Base-by-base conservation (phyloP, 35 echinoderm and acorn worm species). In the Strongylocentrotus purpuratus region DNA sequence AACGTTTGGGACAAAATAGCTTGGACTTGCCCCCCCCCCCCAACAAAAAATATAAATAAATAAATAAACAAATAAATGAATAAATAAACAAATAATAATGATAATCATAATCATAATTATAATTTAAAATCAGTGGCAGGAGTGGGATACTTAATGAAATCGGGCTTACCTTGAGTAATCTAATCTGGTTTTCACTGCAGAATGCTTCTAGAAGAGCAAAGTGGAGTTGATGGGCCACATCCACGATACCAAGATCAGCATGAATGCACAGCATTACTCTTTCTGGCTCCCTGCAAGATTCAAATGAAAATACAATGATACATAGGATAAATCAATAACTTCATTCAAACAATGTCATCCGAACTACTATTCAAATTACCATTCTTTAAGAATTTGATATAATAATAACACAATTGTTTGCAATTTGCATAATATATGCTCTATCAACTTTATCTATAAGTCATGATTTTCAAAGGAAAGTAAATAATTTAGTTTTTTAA, bases 121-220 rank as follows among this genome's bases (percentile, higher is more conserved):
- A 55, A 14, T 14, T 1, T 55, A 1, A 55, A 55, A 59, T 9
- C 35, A 59, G 25, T 46, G 18, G 9, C 87, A 89, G 18, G 87
- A 94, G 46, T 58, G 18, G 13, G 18, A 32, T 31, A 25, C 0
- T 58, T 9, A 18, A 58, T 25, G 14, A 31, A 32, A 4, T 4
- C 25, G 47, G 55, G 31, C 86, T 15, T 97, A 97, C 96, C 96
- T 97, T 97, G 60, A 97, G 52, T 22, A 97, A 91, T 85, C 71
- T 96, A 45, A 97, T 95, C n/a, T 96, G 92, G 50, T 97, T 97
- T 92, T 97, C 96, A 95, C 96, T 96, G 87, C 96, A 97, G 85
- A 94, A 97, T 33, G 96, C 96, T 78, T 97, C 95, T 47, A 97
- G 70, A 13, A 97, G 92, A 31, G 96, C 92, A 97, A 97, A 97